phyloP scores from a whole-genome alignment of 2,113 vertebrate species.

The Antigone vipio region DNA sequence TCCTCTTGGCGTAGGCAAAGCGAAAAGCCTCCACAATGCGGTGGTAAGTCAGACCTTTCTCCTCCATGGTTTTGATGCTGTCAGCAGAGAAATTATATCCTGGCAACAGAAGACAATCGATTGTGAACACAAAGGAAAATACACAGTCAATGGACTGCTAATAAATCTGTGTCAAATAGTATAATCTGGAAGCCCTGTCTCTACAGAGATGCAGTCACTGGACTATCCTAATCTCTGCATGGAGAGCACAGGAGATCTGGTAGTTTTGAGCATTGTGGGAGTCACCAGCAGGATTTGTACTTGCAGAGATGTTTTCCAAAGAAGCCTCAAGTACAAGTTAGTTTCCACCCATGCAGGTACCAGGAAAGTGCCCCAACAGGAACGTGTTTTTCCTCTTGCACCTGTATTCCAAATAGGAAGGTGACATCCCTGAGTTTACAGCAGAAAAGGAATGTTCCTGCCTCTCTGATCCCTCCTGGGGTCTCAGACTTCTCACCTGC shows the following conservation, averaged over 20 bases:
- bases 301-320: neutral
- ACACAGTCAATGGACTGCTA: neutral
- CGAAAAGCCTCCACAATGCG: slow-evolving; percentile 91
- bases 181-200: neutral
- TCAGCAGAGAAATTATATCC: slow-evolving; percentile 84
- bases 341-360: neutral
- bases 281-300: neutral
- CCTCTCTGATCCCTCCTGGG: neutral
- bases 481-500: neutral
- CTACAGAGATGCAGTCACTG: neutral
- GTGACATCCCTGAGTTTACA: neutral
- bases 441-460: neutral
- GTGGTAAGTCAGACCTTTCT: slow-evolving; percentile 88
- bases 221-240: neutral
- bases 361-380: neutral
- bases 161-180: neutral
- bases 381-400: neutral
- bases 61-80: slow-evolving; percentile 74
- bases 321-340: neutral
- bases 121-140: neutral
- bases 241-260: neutral
- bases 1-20: slow-evolving; percentile 93
- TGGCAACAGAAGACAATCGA: slow-evolving; percentile 45
- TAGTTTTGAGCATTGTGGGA: neutral
- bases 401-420: neutral